These are phyloP conservation scores for Melangyna quadrimaculata DNA, from an alignment of 2,888 invertebrate genomes.

Conservation along the genomic window DNA sequence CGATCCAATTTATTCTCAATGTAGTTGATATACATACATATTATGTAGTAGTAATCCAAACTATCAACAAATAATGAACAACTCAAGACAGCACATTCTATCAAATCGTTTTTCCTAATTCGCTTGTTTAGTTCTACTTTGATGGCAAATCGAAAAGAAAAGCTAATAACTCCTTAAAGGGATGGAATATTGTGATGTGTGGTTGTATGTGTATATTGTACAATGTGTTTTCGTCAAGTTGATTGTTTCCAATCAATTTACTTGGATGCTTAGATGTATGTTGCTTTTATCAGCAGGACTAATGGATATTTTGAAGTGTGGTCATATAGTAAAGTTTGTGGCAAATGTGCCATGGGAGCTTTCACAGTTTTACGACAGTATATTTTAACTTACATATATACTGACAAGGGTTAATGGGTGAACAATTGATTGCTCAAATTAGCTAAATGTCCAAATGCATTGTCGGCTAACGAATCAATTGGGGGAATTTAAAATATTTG, in stretches of 20 bases:
- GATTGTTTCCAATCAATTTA: conserved; percentile 38
- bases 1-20: too few relatives aligned
- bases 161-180: too few relatives aligned
- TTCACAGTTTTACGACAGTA: not conserved
- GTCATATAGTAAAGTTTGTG: conserved; percentile 5
- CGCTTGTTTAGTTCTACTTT: too few relatives aligned
- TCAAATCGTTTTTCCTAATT: too few relatives aligned
- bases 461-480: conserved; percentile 2
- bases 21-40: too few relatives aligned
- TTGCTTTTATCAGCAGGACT: not conserved
- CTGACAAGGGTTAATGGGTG: conserved; percentile 34
- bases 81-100: too few relatives aligned
- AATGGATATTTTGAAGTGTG: conserved; percentile 43
- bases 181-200: too few relatives aligned
- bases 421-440: conserved; percentile 41
- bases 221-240: not conserved
- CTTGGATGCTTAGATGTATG: conserved; percentile 13
- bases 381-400: not conserved
- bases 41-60: too few relatives aligned
- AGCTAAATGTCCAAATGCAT: conserved; percentile 42
- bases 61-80: too few relatives aligned
- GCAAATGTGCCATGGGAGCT: not conserved
- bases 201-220: too few relatives aligned
- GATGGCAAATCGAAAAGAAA: too few relatives aligned
- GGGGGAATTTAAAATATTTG: conserved; percentile 3